phyloP scores from a whole-genome alignment of 1,140 invertebrate genomes.

The Dreissena rostriformis region DNA sequence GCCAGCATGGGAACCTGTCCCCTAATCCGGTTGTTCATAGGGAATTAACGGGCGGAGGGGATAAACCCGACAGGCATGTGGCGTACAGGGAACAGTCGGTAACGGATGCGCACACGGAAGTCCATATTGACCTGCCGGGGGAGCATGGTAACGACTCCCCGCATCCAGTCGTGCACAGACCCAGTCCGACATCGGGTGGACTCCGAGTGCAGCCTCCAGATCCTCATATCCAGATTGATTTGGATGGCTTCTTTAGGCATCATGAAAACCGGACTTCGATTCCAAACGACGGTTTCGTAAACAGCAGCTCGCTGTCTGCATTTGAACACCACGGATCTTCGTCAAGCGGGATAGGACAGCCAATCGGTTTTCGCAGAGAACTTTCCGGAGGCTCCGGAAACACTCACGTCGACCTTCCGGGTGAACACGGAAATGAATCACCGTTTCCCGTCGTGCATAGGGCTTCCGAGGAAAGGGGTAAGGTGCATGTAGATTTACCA shows the following conservation, averaged over 20 bases:
- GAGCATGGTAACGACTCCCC: constrained; percentile 16
- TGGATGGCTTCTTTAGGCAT: too few species aligned
- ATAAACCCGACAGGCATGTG: not conserved
- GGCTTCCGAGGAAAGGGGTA: not conserved
- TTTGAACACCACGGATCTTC: too few species aligned
- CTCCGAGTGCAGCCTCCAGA: too few species aligned
- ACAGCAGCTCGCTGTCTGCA: too few species aligned
- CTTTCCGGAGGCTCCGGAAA: not conserved
- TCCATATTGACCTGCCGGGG: constrained; percentile 18
- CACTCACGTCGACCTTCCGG: constrained; percentile 19
- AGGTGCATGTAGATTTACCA: constrained; percentile 7
- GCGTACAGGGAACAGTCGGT: not conserved
- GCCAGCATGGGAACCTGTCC: not conserved
- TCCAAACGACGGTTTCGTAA: too few species aligned
- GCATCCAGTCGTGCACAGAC: constrained; percentile 16
- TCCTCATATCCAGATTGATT: too few species aligned
- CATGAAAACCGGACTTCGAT: too few species aligned
- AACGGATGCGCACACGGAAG: not conserved
- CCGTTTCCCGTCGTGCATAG: constrained; percentile 26
- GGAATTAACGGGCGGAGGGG: not conserved
- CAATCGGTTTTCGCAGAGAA: too few species aligned
- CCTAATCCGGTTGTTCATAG: not conserved
- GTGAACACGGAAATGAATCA: constrained; percentile 17
- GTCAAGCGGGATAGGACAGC: too few species aligned
- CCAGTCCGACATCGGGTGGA: not conserved